Conservation (phyloP, 2,797 vertebrate species). For the Phrynocephalus forsythii region DNA sequence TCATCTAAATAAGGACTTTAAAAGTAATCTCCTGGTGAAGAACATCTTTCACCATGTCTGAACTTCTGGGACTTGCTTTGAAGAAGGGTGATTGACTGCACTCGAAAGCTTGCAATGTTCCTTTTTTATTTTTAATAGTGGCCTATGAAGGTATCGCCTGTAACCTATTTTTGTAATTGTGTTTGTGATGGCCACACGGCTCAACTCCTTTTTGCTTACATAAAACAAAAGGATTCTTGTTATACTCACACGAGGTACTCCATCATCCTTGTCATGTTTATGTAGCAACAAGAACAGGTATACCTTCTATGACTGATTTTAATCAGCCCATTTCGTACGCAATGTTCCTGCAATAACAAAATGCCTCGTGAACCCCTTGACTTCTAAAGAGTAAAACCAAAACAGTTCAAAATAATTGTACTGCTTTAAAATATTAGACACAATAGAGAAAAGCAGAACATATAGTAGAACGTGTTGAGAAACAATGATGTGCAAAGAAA, state of each 20-base stretch:
- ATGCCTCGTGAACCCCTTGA: slow-evolving; percentile 30
- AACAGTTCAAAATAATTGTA: background rate
- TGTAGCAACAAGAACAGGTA: slow-evolving; percentile 75
- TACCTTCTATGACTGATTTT: slow-evolving; percentile 84
- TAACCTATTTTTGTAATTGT: too few species aligned
- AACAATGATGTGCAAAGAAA: background rate
- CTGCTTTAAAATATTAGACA: background rate
- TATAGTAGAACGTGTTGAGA: slow-evolving; percentile 15
- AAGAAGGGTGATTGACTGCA: too few species aligned
- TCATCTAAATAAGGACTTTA: too few species aligned
- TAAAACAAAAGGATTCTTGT: background rate
- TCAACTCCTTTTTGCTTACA: too few species aligned
- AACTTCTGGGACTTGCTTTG: too few species aligned
- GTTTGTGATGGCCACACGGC: too few species aligned
- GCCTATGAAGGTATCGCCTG: too few species aligned
- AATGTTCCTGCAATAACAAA: slow-evolving; percentile 77
- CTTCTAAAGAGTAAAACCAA: slow-evolving; percentile 17
- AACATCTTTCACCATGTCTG: too few species aligned
- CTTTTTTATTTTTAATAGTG: too few species aligned
- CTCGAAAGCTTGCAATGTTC: too few species aligned
- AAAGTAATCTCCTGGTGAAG: too few species aligned
- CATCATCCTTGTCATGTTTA: slow-evolving; percentile 68
- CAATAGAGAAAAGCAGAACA: slow-evolving; percentile 29
- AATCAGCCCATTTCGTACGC: slow-evolving; percentile 78
- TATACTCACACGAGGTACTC: slow-evolving; percentile 75